Base-by-base conservation (phyloP, 2,113 vertebrate species). In the Beaufortia kweichowensis region DNA sequence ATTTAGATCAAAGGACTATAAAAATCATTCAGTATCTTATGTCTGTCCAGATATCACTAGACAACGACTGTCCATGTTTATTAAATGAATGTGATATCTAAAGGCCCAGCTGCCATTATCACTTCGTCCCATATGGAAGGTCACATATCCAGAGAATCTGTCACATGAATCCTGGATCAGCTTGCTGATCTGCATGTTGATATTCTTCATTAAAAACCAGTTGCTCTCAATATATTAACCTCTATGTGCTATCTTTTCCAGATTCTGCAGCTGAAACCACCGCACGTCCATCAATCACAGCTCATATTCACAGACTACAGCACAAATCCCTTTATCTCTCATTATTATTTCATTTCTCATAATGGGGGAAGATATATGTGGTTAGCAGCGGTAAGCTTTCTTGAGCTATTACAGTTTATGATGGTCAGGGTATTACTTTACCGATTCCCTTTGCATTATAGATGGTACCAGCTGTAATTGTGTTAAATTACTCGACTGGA, bases 401-500 rank as follows among this genome's bases (percentile, higher is more conserved):
- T 53, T 70, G 24, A 39, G 41, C 41, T 67, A 26, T 69, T 60
- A 60, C 61, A 46, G 50, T 56, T 66, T 70, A 33, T 56, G 46
- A 33, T 69, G 72, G 59, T 41, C 55, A 61, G 57, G 46, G 60
- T 56, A 63, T 61, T 70, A 35, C 66, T 63, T 50, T 69, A 81
- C 77, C 41, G 73, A 50, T 72, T 81, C 48, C 75, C 31, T 64
- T 69, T 74, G 60, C 63, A 69, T 78, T 78, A 78, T 75, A 63
- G 64, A 41, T 64, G 43, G 68, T 29, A 50, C 17, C 35, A 53
- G 56, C 46, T 68, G 76, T 75, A 78, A 90, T 90, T 88, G 87
- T 86, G 81, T 82, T 85, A 89, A 91, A 91, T 87, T 90, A 89
- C 87, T 83, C 81, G 76, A 84, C 83, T 80, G 84, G 84, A 85